phyloP scores from a whole-genome alignment of 2,797 vertebrate genomes.

The Lithobates pipiens region DNA sequence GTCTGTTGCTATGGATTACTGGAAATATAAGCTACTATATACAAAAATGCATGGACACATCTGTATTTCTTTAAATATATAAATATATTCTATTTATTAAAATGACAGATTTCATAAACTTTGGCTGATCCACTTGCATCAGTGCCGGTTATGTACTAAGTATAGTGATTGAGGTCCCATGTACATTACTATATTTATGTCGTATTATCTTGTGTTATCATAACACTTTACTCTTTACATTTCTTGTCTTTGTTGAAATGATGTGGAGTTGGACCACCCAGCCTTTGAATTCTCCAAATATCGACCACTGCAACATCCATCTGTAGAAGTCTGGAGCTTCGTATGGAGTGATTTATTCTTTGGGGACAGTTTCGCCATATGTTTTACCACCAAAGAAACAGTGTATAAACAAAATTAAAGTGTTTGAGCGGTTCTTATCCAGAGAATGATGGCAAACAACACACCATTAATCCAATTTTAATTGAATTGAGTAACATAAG shows the following conservation, averaged over 20 bases:
- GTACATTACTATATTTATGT: slow-evolving; percentile 13
- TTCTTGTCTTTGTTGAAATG: slow-evolving; percentile 25
- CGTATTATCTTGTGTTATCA: slow-evolving; percentile 34
- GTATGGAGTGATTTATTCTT: slow-evolving; percentile 16
- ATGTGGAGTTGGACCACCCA: slow-evolving; percentile 40
- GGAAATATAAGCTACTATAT: not conserved
- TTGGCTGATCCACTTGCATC: not conserved
- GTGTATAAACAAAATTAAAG: slow-evolving; percentile 6
- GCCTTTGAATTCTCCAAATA: slow-evolving; percentile 5
- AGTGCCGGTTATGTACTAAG: not conserved
- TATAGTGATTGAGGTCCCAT: not conserved
- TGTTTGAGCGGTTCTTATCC: not conserved
- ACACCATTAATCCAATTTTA: not conserved
- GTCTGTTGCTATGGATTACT: not conserved
- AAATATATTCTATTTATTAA: slow-evolving; percentile 4
- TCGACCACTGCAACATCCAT: not conserved
- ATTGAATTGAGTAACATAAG: not conserved
- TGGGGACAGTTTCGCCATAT: not conserved
- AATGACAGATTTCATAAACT: slow-evolving; percentile 16
- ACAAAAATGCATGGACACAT: slow-evolving; percentile 3
- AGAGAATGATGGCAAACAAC: not conserved
- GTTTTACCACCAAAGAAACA: not conserved
- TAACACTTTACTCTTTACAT: slow-evolving; percentile 35
- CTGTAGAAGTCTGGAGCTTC: slow-evolving; percentile 16
- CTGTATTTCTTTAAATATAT: not conserved